Evolutionary conservation across 2,797 vertebrate genomes (phyloP), one percentile per base, ranked within the genome.

Genomic region (Hipposideros larvatus): DNA sequence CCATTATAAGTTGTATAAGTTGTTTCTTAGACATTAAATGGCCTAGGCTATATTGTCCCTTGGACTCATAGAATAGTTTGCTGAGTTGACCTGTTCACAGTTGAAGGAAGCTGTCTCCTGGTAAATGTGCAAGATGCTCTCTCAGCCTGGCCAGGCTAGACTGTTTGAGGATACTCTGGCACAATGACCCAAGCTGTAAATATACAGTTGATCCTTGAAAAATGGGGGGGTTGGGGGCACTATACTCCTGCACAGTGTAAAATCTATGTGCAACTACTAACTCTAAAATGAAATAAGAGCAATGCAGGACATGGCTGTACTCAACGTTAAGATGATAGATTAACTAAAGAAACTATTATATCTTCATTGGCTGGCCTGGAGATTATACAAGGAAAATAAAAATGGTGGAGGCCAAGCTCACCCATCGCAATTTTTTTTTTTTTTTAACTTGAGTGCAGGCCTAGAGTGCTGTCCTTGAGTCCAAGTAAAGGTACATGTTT

Each of bases 341-440:
- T 87, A 95, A 71, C 74, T 65, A n/a, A 90, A 65, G 26, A 94
- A 83, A 7, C 7, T 51, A 79, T 73, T 96, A 53, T 84, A 93
- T 68, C n/a, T 57, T 90, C 59, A 57, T 18, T 75, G 53, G 37
- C 11, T 94, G 22, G 46, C 43, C 26, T 93, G 22, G 16, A 90
- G 15, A 77, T 57, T 63, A n/a, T 57, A 74, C 1, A 46, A 66
- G 24, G 21, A 75, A 93, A n/a, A 89, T 18, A 63, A 21, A 94
- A 88, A 91, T 65, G 7, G 1, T 41, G 16, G 48, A 66, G 10
- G 34, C 14, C 21, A 71, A 93, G 2, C 16, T 66, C 10, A 18
- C 18, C 74, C 26, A 8, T 7, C 24, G 6, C 18, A 0, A 51
- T 26, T 43, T n/a, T 4, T 53, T n/a, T 48, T 48, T 61, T 55